Conservation (phyloP, 2,113 vertebrate genomes). For the Tragelaphus scriptus region DNA sequence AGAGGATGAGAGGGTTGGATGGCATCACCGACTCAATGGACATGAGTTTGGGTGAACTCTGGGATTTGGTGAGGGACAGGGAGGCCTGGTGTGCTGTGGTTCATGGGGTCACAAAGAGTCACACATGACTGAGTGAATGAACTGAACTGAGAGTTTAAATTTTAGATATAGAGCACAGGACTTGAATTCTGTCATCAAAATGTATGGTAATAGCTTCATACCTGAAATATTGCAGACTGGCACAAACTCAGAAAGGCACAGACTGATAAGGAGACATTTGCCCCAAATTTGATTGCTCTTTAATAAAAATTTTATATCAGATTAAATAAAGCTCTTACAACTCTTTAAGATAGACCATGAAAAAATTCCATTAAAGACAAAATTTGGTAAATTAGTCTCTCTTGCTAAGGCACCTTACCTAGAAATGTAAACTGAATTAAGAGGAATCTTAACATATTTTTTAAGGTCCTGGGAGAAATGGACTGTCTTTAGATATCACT, state of each 20-base stretch:
- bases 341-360: not conserved
- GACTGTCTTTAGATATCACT: not conserved
- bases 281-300: not conserved
- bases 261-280: not conserved
- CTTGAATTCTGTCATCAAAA: not conserved
- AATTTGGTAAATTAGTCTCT: not conserved
- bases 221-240: not conserved
- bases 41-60: not conserved
- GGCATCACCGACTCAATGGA: not conserved
- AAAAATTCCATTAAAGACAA: not conserved
- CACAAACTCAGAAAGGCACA: not conserved
- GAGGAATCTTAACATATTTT: not conserved
- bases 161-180: not conserved
- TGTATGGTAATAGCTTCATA: no score
- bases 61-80: not conserved
- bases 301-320: not conserved
- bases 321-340: not conserved
- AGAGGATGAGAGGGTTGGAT: not conserved
- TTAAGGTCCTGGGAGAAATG: not conserved
- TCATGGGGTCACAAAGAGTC: not conserved
- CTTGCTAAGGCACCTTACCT: not conserved
- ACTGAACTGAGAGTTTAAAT: not conserved
- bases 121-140: fast-evolving
- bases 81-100: not conserved
- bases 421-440: constrained; percentile 24